These are phyloP conservation scores for Catharus ustulatus DNA, from an alignment of 2,797 vertebrate species.

Conservation along the genomic window DNA sequence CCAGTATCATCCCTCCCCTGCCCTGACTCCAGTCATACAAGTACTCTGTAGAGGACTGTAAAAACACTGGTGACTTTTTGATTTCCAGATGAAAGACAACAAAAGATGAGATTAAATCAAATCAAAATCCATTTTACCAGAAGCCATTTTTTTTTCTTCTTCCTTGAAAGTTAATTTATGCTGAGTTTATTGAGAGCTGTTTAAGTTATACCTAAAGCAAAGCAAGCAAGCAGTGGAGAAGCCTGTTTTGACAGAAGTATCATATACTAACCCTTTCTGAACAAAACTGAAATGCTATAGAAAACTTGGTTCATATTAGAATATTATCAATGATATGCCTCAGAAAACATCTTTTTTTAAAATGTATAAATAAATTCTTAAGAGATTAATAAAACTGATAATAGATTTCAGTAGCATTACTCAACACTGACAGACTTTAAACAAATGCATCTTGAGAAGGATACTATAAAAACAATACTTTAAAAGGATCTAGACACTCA, in stretches of 20 bases:
- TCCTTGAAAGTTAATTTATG: background rate
- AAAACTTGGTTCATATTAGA: background rate
- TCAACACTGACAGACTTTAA: background rate
- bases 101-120: background rate
- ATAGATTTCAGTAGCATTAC: background rate
- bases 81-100: background rate
- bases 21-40: background rate
- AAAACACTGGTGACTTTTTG: background rate
- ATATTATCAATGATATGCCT: background rate
- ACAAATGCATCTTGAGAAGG: background rate
- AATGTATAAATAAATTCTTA: background rate
- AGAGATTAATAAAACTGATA: background rate
- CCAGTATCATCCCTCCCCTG: background rate
- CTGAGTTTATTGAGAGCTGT: background rate
- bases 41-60: background rate
- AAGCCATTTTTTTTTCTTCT: background rate
- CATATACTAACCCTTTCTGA: background rate
- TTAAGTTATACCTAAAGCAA: background rate
- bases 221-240: background rate
- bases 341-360: background rate
- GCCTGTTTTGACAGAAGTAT: background rate
- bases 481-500: background rate
- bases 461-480: background rate
- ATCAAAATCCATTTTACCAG: background rate
- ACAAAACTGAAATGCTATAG: background rate